Evolutionary conservation across 2,888 invertebrate species (phyloP), one percentile per base, ranked within the genome.

Genomic region (Melikaiella ostensackeni): DNA sequence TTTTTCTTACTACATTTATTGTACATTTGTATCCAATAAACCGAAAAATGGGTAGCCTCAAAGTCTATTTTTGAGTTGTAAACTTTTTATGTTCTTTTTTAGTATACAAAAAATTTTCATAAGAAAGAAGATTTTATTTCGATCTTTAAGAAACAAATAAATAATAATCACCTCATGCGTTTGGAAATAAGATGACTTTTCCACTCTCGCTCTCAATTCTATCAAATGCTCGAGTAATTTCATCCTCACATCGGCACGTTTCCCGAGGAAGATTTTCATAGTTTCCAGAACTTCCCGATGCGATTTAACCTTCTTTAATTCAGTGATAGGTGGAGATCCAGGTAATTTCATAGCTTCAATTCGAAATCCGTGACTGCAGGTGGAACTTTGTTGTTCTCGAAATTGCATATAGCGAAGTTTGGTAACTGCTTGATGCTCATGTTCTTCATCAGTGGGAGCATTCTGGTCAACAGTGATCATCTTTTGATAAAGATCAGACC

Each of bases 331-430:
- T 0, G 95, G 94, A 80, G 95, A 94, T 30, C 97, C 96, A 19
- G 96, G 95, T 86, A 97, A 93, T 91, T 98, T 97, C 91, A 99
- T 95, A 3, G 98, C 99, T 92, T 99, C 99, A 86, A 99, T 97
- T 84, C 99, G 94, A 92, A 99, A 99, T 5, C 99, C 99, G 87
- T 98, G 96, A 79, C 96, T 94, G 81, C 98, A 97, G 0, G 98
- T 97, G 4, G 98, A 98, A 80, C 98, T 98, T 90, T 97, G 96
- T 83, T 96, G 94, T 92, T 99, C 99, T 77, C 99, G 94, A 92
- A 98, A 98, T 89, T 97, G 95, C 99, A 99, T 99, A 92, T 99
- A 99, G 57, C 98, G 95, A 85, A 99, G 93, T 92, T 99, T 99
- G 13, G 99, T 99, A 63, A 99, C 96, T 19, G 98, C 97, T 86